A percentile compares a stretch with the other conserved stretches of the same genome.
These are phyloP conservation scores for Myiozetetes cayanensis DNA, from an alignment of 2,113 vertebrate genomes.

Conservation along the genomic window DNA sequence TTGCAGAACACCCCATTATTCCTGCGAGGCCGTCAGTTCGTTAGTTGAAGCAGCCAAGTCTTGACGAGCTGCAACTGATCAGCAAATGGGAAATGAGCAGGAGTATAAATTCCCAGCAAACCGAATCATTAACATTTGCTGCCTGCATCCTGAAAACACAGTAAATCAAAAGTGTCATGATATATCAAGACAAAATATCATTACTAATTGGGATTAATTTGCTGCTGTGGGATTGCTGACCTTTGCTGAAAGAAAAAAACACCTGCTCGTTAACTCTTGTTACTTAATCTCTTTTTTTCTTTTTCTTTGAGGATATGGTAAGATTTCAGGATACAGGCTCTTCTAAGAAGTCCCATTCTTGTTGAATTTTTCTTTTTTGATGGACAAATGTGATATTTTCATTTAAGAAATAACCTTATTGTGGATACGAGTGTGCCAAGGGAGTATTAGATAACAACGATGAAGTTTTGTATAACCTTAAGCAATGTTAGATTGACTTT, in stretches of 20 bases:
- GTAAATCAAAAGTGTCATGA: slow-evolving; percentile 82
- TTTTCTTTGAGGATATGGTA: background rate
- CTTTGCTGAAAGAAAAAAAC: slow-evolving; percentile 71
- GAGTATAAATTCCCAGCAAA: slow-evolving; percentile 81
- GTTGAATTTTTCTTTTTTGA: background rate
- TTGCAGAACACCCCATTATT: slow-evolving; percentile 73
- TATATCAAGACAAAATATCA: slow-evolving; percentile 82
- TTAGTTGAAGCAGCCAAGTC: slow-evolving; percentile 78
- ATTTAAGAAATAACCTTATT: background rate
- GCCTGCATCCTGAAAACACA: slow-evolving; percentile 76
- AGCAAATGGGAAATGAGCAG: slow-evolving; percentile 82
- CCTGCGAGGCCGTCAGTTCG: slow-evolving; percentile 76
- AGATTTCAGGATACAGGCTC: background rate
- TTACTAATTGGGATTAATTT: slow-evolving; percentile 87
- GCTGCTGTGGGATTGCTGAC: slow-evolving; percentile 75
- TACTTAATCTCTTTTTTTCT: slow-evolving; percentile 64
- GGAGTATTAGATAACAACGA: background rate
- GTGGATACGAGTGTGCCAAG: background rate
- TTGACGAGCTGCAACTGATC: slow-evolving; percentile 78
- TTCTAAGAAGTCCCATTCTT: background rate
- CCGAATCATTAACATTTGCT: slow-evolving; percentile 84
- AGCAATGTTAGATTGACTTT: background rate
- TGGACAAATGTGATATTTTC: background rate
- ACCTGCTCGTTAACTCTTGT: slow-evolving; percentile 67
- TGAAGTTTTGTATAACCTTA: background rate